Evolutionary conservation across 2,888 invertebrate species (phyloP).

Genomic region (Polylopha cassiicola): DNA sequence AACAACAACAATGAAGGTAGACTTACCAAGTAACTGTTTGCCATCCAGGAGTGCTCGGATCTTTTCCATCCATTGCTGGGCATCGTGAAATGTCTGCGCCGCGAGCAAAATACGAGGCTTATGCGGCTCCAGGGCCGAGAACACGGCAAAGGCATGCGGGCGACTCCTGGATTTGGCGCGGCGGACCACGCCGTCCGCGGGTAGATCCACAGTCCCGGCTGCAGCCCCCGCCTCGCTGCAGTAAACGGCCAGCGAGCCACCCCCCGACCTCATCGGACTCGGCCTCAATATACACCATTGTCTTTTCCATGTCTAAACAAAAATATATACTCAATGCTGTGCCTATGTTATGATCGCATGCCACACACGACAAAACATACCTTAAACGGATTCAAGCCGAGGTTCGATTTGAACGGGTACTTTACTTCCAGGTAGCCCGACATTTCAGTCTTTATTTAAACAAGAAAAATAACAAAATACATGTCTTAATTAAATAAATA

Average conservation of each 20-base stretch:
- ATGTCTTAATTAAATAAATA: slow-evolving; percentile 17
- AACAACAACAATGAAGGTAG: slow-evolving; percentile 22
- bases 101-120: slow-evolving; percentile 81
- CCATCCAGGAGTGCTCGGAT: slow-evolving; percentile 73
- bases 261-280: slow-evolving; percentile 71
- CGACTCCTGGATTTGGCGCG: slow-evolving; percentile 82
- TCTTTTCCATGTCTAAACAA: slow-evolving; percentile 79
- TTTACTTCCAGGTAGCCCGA: slow-evolving; percentile 81
- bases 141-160: slow-evolving; percentile 83
- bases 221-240: slow-evolving; percentile 69
- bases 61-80: slow-evolving; percentile 83
- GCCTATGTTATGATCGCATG: slow-evolving; percentile 28
- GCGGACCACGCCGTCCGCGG: slow-evolving; percentile 77
- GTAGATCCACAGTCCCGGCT: slow-evolving; percentile 73
- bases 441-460: slow-evolving; percentile 41
- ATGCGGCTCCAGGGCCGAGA: slow-evolving; percentile 72
- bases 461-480: slow-evolving; percentile 17
- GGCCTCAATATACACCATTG: slow-evolving; percentile 81
- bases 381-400: slow-evolving; percentile 81
- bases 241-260: slow-evolving; percentile 75
- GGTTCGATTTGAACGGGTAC: slow-evolving; percentile 77
- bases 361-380: slow-evolving; percentile 49
- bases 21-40: slow-evolving; percentile 55
- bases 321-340: slow-evolving; percentile 38
- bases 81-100: slow-evolving; percentile 79